Base-by-base conservation (phyloP, 1,140 invertebrate species). In the Popillia japonica region DNA sequence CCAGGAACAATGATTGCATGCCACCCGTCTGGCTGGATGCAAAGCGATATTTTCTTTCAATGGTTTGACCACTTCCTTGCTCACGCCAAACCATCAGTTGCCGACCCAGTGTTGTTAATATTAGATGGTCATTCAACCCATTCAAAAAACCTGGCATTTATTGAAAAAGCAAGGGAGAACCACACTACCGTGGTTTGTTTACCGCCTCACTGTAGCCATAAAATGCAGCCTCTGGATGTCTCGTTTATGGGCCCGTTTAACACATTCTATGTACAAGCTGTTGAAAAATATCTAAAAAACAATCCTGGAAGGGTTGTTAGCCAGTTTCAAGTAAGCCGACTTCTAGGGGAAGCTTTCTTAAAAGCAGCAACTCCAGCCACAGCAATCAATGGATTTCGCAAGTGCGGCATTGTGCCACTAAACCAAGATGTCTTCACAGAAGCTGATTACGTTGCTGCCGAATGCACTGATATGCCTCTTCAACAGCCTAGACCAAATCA, bases 21-120 rank as follows among this genome's bases (percentile, higher is more conserved):
- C 41, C 83, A 87, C 80, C 82, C 81, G 78, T 85, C 80, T 59
- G 83, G 82, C 72, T 83, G 75, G 78, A 83, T 79, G 41, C 78
- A 78, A 76, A 78, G 6, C 20, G 14, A 80, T 22, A 6, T 80
- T n/a, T 81, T 81, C 34, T 80, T 80, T 55, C 22, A 83, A 75
- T 83, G 83, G 82, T 82, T 84, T 61, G 23, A 80, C 22, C 80
- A 83, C 55, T 83, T 83, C 77, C 20, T 84, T n/a, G 23, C 80
- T 68, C 72, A 82, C 40, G 77, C 78, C 10, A 79, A 81, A 40
- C 81, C 80, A 41, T 64, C 75, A 7, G 76, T 42, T 34, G 76
- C 76, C 10, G 44, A 42, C 34, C 82, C 78, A 8, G 80, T 80
- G 4, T 40, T 83, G 6, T 68, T 83, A 11, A 80, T 82, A 27